Conservation (phyloP, 2,888 invertebrate species). For the Andrena trimmerana region DNA sequence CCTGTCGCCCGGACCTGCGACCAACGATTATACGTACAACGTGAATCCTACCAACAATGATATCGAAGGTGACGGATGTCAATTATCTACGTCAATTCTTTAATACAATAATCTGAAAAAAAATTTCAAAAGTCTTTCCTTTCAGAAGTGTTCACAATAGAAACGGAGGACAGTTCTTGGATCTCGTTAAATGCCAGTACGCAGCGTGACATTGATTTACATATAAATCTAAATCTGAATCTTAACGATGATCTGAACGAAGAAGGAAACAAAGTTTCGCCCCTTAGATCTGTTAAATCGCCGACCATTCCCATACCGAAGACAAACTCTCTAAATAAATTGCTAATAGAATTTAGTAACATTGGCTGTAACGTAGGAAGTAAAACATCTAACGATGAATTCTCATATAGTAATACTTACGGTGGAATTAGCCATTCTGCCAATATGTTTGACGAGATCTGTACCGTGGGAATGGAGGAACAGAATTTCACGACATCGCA, state of each 20-base stretch:
- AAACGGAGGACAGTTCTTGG: slow-evolving; percentile 87
- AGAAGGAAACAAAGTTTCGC: slow-evolving; percentile 78
- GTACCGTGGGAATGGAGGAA: slow-evolving; percentile 53
- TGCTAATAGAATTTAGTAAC: slow-evolving; percentile 86
- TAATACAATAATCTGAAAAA: not conserved
- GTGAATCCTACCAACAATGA: slow-evolving; percentile 77
- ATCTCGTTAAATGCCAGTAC: slow-evolving; percentile 85
- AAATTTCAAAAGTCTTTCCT: not conserved
- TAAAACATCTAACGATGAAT: slow-evolving; percentile 85
- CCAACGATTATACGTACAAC: slow-evolving; percentile 63
- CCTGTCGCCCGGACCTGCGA: slow-evolving; percentile 69
- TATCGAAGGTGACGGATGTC: slow-evolving; percentile 83
- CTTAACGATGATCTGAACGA: slow-evolving; percentile 86
- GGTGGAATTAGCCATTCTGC: slow-evolving; percentile 39
- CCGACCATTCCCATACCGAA: slow-evolving; percentile 91
- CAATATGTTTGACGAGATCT: slow-evolving; percentile 54
- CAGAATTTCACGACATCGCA: slow-evolving; percentile 26
- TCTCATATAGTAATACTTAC: slow-evolving; percentile 54
- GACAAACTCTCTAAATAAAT: slow-evolving; percentile 85
- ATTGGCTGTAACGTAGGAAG: slow-evolving; percentile 89
- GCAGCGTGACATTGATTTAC: slow-evolving; percentile 79
- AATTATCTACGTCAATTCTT: slow-evolving; percentile 9
- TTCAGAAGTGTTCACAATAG: slow-evolving; percentile 90
- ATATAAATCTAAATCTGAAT: slow-evolving; percentile 85
- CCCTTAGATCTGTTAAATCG: slow-evolving; percentile 86